These are phyloP conservation scores for Trichonephila clavata DNA, from an alignment of 1,140 invertebrate species.

Conservation along the genomic window DNA sequence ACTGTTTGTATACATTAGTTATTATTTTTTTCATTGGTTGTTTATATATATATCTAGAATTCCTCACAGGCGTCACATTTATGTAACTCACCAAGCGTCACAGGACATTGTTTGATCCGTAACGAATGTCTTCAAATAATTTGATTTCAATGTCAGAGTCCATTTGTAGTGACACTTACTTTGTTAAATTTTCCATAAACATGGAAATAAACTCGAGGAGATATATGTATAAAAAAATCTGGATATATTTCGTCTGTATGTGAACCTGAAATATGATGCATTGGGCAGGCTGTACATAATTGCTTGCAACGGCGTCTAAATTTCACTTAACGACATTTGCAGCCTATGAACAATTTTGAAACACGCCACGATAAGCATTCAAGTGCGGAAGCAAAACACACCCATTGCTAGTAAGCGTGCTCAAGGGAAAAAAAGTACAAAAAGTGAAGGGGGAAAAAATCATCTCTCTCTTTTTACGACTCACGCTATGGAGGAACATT, in stretches of 20 bases:
- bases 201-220: neutral
- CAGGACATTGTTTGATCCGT: neutral
- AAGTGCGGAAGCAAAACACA: constrained; percentile 65
- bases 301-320: constrained; percentile 53
- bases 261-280: constrained; percentile 15
- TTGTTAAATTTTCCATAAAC: constrained; percentile 59
- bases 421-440: constrained; percentile 29
- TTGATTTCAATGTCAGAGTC: constrained; percentile 12
- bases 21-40: no score
- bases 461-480: neutral
- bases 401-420: constrained; percentile 37
- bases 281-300: neutral
- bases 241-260: neutral
- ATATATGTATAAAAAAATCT: neutral
- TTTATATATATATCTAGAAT: neutral
- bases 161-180: constrained; percentile 47
- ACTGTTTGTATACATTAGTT: no score
- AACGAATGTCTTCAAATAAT: neutral
- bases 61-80: neutral
- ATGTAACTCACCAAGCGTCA: neutral
- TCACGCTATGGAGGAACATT: constrained; percentile 16
- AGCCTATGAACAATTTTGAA: neutral
- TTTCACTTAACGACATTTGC: constrained; percentile 53
- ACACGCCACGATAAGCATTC: constrained; percentile 63
- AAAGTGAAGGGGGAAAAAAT: constrained; percentile 41